Evolutionary conservation across 2,797 vertebrate genomes (phyloP).

Genomic region (Heteromormyrus szaboi): DNA sequence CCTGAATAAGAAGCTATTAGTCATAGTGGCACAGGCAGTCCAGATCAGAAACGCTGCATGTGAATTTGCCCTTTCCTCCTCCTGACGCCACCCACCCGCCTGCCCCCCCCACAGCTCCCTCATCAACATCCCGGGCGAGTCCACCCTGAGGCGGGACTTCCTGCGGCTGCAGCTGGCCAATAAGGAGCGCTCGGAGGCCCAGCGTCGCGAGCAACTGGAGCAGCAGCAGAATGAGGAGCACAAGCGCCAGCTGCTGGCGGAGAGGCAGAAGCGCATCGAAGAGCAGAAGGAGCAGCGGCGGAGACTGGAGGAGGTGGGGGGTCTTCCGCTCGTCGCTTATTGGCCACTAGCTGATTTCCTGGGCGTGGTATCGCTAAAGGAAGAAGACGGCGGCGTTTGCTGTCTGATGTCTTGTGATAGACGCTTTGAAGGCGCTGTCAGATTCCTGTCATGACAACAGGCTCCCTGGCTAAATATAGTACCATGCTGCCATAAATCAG

Average conservation of each 20-base stretch:
- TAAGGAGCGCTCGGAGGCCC: slow-evolving; percentile 84
- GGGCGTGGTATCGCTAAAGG: background rate
- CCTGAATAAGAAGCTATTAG: background rate
- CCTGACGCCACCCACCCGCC: background rate
- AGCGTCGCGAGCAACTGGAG: slow-evolving; percentile 83
- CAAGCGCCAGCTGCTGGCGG: slow-evolving; percentile 83
- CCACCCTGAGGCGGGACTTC: slow-evolving; percentile 86
- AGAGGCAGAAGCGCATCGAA: slow-evolving; percentile 92
- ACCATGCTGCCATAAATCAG: background rate
- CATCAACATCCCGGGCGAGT: slow-evolving; percentile 86
- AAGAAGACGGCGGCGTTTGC: background rate
- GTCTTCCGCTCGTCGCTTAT: background rate
- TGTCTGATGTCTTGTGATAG: background rate
- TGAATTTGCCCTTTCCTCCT: background rate
- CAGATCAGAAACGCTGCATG: background rate
- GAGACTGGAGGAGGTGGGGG: slow-evolving; percentile 79
- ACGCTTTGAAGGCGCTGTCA: background rate
- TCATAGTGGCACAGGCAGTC: background rate
- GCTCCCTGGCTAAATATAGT: background rate
- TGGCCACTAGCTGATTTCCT: background rate
- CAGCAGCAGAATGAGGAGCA: slow-evolving; percentile 93
- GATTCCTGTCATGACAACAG: background rate
- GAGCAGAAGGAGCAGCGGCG: slow-evolving; percentile 92
- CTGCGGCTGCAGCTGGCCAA: slow-evolving; percentile 87
- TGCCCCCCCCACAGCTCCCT: slow-evolving; percentile 67